Conservation (phyloP, 2,888 invertebrate genomes). For the Acleris literana region DNA sequence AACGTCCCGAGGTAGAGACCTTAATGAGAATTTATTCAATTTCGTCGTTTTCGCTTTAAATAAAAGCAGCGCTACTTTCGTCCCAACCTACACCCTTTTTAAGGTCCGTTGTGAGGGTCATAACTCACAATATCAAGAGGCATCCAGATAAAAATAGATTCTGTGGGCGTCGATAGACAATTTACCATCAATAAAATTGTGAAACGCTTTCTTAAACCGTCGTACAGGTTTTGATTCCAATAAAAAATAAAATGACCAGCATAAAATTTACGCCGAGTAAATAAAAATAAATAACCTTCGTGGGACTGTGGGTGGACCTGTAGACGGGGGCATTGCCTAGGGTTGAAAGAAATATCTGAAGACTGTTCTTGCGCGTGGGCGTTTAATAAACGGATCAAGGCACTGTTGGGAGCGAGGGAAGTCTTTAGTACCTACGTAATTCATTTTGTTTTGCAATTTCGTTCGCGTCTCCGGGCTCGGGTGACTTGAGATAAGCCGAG, state of each 20-base stretch:
- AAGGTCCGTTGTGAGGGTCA: constrained; percentile 4
- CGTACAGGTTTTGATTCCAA: constrained; percentile 16
- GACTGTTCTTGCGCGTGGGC: constrained; percentile 48
- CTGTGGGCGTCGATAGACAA: constrained; percentile 32
- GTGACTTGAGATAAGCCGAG: background rate
- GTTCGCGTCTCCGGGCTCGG: constrained; percentile 1
- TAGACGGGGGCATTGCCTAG: constrained; percentile 38
- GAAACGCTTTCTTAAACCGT: constrained; percentile 22
- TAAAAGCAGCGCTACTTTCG: too few relatives aligned
- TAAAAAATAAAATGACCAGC: constrained; percentile 24
- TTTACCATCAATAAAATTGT: constrained; percentile 35
- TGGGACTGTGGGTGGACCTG: constrained; percentile 44
- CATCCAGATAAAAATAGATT: constrained; percentile 12
- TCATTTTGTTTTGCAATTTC: constrained; percentile 27
- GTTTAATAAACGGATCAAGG: constrained; percentile 39
- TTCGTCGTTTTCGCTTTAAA: background rate
- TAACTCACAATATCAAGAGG: constrained; percentile 13
- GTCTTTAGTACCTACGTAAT: constrained; percentile 26
- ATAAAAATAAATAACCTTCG: constrained; percentile 19
- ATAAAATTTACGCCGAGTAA: constrained; percentile 22
- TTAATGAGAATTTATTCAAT: constrained; percentile 5
- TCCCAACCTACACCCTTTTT: background rate
- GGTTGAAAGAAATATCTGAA: constrained; percentile 44
- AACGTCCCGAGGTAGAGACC: background rate
- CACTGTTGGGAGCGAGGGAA: constrained; percentile 29